A percentile compares a stretch with the other conserved stretches of the same genome.
phyloP scores from a whole-genome alignment of 2,888 invertebrate species.

The Blera fallax region DNA sequence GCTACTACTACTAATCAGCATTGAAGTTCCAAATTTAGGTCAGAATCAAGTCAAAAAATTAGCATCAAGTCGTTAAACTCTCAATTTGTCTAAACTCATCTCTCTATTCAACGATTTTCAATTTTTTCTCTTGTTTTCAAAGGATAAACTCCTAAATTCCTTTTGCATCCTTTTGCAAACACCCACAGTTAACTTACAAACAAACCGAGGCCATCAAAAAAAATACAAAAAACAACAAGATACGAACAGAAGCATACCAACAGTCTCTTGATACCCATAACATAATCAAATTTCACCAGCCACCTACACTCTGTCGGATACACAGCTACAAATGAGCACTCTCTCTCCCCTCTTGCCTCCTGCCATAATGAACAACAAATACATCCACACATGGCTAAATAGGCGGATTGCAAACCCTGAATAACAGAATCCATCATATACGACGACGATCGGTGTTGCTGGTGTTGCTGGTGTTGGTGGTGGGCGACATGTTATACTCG shows the following conservation, averaged over 20 bases:
- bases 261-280: slow-evolving; percentile 5
- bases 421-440: slow-evolving; percentile 36
- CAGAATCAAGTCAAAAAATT: background rate
- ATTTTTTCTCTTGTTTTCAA: background rate
- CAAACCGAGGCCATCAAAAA: slow-evolving; percentile 24
- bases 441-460: background rate
- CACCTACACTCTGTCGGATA: slow-evolving; percentile 20
- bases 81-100: background rate
- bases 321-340: slow-evolving; percentile 14
- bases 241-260: slow-evolving; percentile 13
- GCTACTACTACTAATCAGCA: too few species aligned
- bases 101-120: background rate
- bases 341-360: slow-evolving; percentile 8
- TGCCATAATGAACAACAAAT: slow-evolving; percentile 13
- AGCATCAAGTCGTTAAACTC: too few species aligned
- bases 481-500: slow-evolving; percentile 32
- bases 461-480: background rate
- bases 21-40: background rate
- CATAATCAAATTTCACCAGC: slow-evolving; percentile 49
- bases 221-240: background rate
- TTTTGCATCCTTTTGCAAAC: slow-evolving; percentile 17
- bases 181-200: slow-evolving; percentile 12
- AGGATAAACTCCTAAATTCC: background rate
- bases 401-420: slow-evolving; percentile 48
- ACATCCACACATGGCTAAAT: slow-evolving; percentile 44